Base-by-base conservation (phyloP, 2,113 vertebrate species). In the Paracanthobrama guichenoti region DNA sequence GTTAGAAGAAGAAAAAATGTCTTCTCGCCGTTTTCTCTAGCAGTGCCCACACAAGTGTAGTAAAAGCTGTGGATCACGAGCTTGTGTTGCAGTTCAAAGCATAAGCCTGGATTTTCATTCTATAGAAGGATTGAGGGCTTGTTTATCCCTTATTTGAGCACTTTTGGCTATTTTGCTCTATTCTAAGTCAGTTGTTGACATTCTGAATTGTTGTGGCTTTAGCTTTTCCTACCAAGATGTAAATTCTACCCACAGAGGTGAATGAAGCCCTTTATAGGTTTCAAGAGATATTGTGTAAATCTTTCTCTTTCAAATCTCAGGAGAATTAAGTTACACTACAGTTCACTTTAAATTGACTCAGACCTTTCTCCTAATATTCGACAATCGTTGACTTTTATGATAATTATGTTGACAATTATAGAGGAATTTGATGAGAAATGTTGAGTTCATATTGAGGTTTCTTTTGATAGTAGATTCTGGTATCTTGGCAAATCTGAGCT, bases 51-150 rank as follows among this genome's bases (percentile, higher is more conserved):
- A 76, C 57, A 31, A 35, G 28, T 64, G 46, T n/a, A 50, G 42
- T 12, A 22, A 72, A 69, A 72, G 12, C 39, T 48, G 8, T 22
- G 7, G 59, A 55, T 84, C 82, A 62, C 12, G 20, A 53, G 53
- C 35, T 62, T 73, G 64, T 73, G 77, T 62, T 72, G 59, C 20
- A 22, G 39, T 75, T 85, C 31, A 22, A 50, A 81, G 72, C 69
- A 24, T 57, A 87, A 77, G n/a, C 69, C 72, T n/a, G 66, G 72
- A 72, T 78, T 82, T 78, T 62, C 28, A 8, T 10, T 64, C 9
- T 59, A 12, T 57, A 26, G 16, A 31, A 9, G 31, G 26, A 55
- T 22, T 82, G 62, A 39, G 60, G 35, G 11, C 8, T 77, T 39
- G 57, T 18, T 46, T 13, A 55, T 66, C 3, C 26, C 11, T 55